These are phyloP conservation scores for Nephrotoma guestfalica DNA, from an alignment of 2,888 invertebrate species.

Conservation along the genomic window DNA sequence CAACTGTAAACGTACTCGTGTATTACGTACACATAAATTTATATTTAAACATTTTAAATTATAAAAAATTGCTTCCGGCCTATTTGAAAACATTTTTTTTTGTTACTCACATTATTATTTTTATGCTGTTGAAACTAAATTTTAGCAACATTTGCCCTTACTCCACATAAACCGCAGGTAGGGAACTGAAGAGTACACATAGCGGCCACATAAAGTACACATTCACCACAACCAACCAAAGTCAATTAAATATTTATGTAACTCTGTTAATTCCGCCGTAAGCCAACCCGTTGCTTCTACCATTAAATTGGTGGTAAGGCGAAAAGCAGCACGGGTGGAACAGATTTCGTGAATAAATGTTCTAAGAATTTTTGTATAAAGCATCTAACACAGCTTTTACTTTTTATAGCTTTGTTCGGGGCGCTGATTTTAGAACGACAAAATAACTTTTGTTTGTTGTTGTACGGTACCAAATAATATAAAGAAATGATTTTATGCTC, in stretches of 20 bases:
- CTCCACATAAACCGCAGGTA: neutral
- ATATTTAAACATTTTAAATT: neutral
- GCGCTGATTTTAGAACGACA: neutral
- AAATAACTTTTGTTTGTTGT: neutral
- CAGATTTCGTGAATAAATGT: too few relatives aligned
- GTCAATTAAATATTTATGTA: neutral
- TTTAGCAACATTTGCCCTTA: neutral
- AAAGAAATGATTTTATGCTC: neutral
- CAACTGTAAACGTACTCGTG: too few relatives aligned
- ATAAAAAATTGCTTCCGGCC: neutral
- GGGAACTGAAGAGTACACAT: neutral
- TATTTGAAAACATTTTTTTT: neutral
- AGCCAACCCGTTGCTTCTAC: too few relatives aligned
- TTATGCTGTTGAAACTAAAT: neutral
- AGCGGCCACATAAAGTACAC: neutral
- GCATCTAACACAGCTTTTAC: too few relatives aligned
- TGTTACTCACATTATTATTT: neutral
- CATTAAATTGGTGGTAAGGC: too few relatives aligned
- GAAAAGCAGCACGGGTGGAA: too few relatives aligned
- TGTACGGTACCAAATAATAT: neutral
- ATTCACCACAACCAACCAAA: neutral
- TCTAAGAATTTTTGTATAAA: too few relatives aligned
- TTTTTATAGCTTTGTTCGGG: neutral
- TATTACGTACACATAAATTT: neutral
- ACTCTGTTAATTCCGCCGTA: neutral